These are phyloP conservation scores for Clarias batrachus DNA, from an alignment of 2,113 vertebrate species.

Conservation along the genomic window DNA sequence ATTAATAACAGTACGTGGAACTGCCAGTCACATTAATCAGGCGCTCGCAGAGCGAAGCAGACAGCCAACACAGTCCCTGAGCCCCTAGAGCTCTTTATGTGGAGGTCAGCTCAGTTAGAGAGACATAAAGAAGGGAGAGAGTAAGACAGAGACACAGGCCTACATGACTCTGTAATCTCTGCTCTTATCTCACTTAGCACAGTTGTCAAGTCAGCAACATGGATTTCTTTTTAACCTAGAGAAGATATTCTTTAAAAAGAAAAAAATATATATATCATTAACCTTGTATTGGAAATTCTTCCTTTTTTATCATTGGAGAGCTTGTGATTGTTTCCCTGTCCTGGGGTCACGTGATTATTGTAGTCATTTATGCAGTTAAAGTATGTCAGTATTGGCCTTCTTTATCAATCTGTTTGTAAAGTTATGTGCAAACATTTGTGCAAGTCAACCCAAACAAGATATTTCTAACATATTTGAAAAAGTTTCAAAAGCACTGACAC, in stretches of 20 bases:
- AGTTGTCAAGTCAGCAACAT: conserved; percentile 18
- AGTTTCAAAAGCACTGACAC: background rate
- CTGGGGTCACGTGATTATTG: background rate
- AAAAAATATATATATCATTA: background rate
- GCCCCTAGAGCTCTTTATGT: conserved; percentile 41
- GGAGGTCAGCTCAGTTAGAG: conserved; percentile 37
- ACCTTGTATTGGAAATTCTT: background rate
- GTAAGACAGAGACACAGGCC: background rate
- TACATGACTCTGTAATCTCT: conserved; percentile 20
- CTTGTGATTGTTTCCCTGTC: background rate
- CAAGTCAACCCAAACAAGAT: background rate
- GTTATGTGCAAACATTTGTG: background rate
- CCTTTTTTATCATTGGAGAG: background rate
- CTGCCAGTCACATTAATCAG: conserved; percentile 60
- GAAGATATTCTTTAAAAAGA: background rate
- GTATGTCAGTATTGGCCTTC: background rate
- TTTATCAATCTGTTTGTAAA: background rate
- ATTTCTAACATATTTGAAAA: background rate
- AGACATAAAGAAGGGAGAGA: conserved; percentile 15
- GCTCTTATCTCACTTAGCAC: conserved; percentile 25
- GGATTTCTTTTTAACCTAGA: background rate
- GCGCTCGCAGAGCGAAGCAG: conserved; percentile 36
- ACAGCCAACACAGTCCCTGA: conserved; percentile 44
- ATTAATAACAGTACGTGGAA: conserved; percentile 55
- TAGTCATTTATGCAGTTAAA: background rate